phyloP scores from a whole-genome alignment of 92 coral and sea anemone genomes.

The Meandrina meandrites region DNA sequence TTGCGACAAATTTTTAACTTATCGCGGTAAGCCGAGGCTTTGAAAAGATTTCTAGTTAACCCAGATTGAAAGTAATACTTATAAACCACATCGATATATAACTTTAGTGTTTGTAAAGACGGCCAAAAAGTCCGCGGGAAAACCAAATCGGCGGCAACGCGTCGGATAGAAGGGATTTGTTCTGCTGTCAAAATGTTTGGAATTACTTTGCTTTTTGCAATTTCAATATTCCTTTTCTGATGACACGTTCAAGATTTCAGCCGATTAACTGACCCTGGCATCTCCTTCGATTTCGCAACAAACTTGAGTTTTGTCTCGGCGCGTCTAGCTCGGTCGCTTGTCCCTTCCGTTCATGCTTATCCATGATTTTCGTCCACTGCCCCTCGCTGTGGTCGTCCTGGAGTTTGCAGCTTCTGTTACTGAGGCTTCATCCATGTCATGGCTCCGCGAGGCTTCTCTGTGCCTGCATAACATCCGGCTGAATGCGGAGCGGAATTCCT shows the following conservation, averaged over 20 bases:
- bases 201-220: constrained; percentile 39
- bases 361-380: constrained; percentile 29
- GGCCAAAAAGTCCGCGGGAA: background rate
- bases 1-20: constrained; percentile 14
- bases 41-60: background rate
- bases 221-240: background rate
- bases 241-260: constrained; percentile 38
- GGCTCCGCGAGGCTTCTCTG: constrained; percentile 17
- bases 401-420: constrained; percentile 44
- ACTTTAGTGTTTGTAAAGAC: background rate
- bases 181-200: constrained; percentile 41
- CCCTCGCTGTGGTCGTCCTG: constrained; percentile 9
- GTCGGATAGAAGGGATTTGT: background rate
- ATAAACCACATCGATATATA: background rate
- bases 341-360: constrained; percentile 33
- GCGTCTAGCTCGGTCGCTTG: constrained; percentile 27
- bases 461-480: constrained; percentile 59
- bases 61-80: constrained; percentile 6
- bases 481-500: constrained; percentile 85
- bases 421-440: constrained; percentile 57
- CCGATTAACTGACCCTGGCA: constrained; percentile 30
- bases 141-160: background rate
- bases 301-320: background rate
- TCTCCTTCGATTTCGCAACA: constrained; percentile 5
- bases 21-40: background rate